Evolutionary conservation across 2,888 invertebrate species (phyloP).

Genomic region (Mythimna impura): DNA sequence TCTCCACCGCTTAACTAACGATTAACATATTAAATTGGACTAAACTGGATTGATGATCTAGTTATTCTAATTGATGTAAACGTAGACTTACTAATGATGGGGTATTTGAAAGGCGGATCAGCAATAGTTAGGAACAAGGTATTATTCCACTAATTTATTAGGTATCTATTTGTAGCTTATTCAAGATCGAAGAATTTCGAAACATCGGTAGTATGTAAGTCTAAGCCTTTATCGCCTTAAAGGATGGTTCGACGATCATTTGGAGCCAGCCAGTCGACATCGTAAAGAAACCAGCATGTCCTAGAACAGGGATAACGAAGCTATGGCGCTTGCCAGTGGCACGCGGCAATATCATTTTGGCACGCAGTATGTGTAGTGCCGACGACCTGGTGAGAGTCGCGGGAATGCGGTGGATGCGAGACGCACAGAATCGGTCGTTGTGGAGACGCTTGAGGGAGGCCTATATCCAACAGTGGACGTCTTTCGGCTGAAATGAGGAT

Average conservation of each 20-base stretch:
- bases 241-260: conserved; percentile 2
- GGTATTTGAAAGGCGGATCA: conserved; percentile 2
- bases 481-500: too few relatives aligned
- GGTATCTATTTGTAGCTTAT: neutral
- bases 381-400: too few relatives aligned
- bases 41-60: conserved; percentile 16
- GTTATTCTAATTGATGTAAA: conserved; percentile 33
- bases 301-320: too few relatives aligned
- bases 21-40: conserved; percentile 31
- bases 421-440: too few relatives aligned
- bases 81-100: conserved; percentile 8
- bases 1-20: neutral
- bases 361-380: too few relatives aligned
- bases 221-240: too few relatives aligned
- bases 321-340: too few relatives aligned
- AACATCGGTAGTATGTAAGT: neutral
- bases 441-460: too few relatives aligned
- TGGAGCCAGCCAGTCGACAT: neutral
- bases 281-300: too few relatives aligned
- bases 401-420: too few relatives aligned
- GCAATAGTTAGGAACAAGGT: neutral
- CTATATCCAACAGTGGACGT: too few relatives aligned
- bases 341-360: too few relatives aligned
- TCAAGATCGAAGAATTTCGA: neutral
- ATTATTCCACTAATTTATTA: neutral